These are phyloP conservation scores for Clitarchus hookeri DNA, from an alignment of 2,888 invertebrate genomes.

Conservation along the genomic window DNA sequence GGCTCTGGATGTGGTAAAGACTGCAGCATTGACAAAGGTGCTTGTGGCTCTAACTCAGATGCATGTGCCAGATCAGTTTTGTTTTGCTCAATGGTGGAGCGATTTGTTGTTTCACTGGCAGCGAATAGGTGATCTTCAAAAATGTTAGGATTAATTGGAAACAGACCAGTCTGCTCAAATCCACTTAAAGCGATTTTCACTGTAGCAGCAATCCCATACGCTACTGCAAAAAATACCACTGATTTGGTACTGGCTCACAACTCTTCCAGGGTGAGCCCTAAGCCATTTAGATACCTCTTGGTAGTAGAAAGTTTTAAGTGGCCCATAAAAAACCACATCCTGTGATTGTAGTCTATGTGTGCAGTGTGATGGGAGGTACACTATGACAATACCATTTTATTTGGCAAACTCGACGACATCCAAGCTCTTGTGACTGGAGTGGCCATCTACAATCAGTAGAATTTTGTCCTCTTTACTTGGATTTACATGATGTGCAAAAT, in stretches of 20 bases:
- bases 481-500: no score
- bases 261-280: neutral
- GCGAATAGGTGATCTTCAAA: neutral
- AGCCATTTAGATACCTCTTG: constrained; percentile 11
- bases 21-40: no score
- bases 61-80: no score
- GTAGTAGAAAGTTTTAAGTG: neutral
- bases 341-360: neutral
- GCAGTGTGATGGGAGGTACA: constrained; percentile 1
- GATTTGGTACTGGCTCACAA: no score
- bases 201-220: no score
- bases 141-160: neutral
- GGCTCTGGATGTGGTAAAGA: no score
- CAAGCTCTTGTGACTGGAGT: neutral
- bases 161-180: neutral
- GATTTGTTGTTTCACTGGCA: no score
- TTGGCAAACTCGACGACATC: neutral
- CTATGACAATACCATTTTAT: neutral
- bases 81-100: no score
- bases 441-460: neutral
- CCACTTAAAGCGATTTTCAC: neutral
- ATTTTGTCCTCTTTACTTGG: neutral
- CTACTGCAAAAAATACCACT: neutral
- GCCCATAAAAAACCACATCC: neutral
- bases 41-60: no score